Evolutionary conservation across 1,140 invertebrate species (phyloP).

Genomic region (Cardiocondyla obscurior): DNA sequence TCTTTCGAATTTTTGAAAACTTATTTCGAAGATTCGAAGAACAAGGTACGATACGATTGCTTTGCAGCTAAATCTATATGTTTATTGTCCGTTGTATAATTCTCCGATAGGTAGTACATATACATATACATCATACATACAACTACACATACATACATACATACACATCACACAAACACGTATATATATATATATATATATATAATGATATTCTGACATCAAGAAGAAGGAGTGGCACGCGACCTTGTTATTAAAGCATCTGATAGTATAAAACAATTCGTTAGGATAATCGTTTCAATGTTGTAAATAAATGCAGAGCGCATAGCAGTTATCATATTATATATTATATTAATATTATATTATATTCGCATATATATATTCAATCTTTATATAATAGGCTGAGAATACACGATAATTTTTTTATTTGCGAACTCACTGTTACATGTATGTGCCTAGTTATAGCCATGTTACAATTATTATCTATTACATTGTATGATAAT

Average conservation of each 20-base stretch:
- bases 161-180: not conserved
- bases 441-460: constrained; percentile 83
- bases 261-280: constrained; percentile 58
- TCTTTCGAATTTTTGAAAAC: not conserved
- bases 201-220: constrained; percentile 68
- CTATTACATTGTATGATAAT: constrained; percentile 81
- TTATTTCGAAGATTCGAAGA: not conserved
- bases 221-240: constrained; percentile 51
- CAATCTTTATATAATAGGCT: constrained; percentile 69
- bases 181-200: constrained; percentile 33
- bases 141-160: not conserved
- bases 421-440: constrained; percentile 82
- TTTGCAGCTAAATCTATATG: constrained; percentile 58
- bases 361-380: constrained; percentile 60
- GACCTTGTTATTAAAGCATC: constrained; percentile 68
- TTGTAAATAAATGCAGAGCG: constrained; percentile 74
- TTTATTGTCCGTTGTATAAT: constrained; percentile 73
- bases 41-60: constrained; percentile 29
- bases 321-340: constrained; percentile 65
- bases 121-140: not conserved
- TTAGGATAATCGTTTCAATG: constrained; percentile 75
- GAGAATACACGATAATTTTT: constrained; percentile 76
- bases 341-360: constrained; percentile 63
- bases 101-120: constrained; percentile 57
- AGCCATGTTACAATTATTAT: constrained; percentile 81